Percentiles rank a stretch among this genome's conserved stretches.
Evolutionary conservation across 2,797 vertebrate genomes (phyloP).

Genomic region (Onychomys torridus): DNA sequence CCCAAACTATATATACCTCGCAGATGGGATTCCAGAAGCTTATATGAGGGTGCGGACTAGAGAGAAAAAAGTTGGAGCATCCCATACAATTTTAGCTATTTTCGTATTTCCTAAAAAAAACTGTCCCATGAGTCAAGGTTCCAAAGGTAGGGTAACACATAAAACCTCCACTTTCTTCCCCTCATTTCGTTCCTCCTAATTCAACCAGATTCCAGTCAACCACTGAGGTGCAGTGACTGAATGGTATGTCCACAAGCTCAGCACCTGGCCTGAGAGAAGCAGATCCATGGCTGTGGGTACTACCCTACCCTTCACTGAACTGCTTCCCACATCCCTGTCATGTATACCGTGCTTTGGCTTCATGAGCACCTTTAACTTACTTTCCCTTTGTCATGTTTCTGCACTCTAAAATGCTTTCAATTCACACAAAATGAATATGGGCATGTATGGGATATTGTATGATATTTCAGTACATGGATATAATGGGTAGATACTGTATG

Average conservation of each 20-base stretch:
- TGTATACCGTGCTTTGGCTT: background rate
- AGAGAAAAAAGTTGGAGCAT: background rate
- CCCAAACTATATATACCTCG: background rate
- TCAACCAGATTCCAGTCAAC: background rate
- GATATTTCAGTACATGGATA: background rate
- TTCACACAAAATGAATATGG: background rate
- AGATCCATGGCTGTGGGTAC: background rate
- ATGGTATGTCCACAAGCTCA: background rate
- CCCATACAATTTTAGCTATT: background rate
- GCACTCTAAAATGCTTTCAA: background rate
- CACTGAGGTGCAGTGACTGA: background rate
- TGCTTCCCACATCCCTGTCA: background rate
- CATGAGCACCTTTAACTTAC: background rate
- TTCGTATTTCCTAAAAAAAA: background rate
- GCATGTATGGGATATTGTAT: background rate
- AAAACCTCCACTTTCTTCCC: background rate
- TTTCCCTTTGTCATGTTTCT: background rate
- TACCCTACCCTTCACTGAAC: background rate
- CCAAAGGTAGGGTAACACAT: constrained; percentile 35
- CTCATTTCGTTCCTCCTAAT: background rate
- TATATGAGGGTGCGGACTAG: background rate
- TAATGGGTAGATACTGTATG: no score
- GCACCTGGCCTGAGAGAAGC: background rate
- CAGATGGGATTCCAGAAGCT: background rate
- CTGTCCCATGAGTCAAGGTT: constrained; percentile 8